Evolutionary conservation across 2,113 vertebrate genomes (phyloP), one percentile per base, ranked within the genome.

Genomic region (Merops nubicus): DNA sequence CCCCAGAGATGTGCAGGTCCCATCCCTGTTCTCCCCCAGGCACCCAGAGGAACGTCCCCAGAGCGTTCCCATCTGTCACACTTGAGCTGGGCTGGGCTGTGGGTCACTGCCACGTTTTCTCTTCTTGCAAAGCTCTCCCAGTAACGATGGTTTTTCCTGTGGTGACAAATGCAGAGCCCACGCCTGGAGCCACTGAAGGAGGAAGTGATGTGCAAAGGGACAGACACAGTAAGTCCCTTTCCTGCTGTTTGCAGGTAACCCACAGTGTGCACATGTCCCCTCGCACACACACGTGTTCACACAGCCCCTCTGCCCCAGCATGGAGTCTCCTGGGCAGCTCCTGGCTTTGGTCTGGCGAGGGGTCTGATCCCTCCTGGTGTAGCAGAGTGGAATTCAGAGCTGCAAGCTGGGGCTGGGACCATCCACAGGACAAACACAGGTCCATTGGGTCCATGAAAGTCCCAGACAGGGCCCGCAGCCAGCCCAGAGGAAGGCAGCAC

Each of bases 141-240:
- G 31, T 85, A 8, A 83, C 0, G 0, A 33, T 40, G 45, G 1
- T 9, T 78, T 68, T 80, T 9, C 17, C 67, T 56, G 1, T 48
- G 76, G 8, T 88, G 33, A 42, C 60, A 14, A 11, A 56, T 50
- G 17, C 92, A 99, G 99, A 98, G 98, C 95, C 99, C 99, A 0
- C 98, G 98, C 88, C 92, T 99, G 98, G 99, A 99, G 96, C 99
- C 99, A 0, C 96, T 99, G 68, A 99, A 98, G 50, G 98, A 99
- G 76, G 98, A 99, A 48, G 94, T 95, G 3, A 72, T 98, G 86
- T 91, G 98, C 93, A 97, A 98, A 95, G 98, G 97, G 12, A 97
- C 98, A 82, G 98, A 98, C 63, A 98, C 98, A 70, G 99, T 99
- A 90, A 99, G 99, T 98, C 47, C 45, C 43, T 15, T 33, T 25